Evolutionary conservation across 37 sponge, comb jelly and placozoan species (phyloP).

Genomic region (Ianthella basta): DNA sequence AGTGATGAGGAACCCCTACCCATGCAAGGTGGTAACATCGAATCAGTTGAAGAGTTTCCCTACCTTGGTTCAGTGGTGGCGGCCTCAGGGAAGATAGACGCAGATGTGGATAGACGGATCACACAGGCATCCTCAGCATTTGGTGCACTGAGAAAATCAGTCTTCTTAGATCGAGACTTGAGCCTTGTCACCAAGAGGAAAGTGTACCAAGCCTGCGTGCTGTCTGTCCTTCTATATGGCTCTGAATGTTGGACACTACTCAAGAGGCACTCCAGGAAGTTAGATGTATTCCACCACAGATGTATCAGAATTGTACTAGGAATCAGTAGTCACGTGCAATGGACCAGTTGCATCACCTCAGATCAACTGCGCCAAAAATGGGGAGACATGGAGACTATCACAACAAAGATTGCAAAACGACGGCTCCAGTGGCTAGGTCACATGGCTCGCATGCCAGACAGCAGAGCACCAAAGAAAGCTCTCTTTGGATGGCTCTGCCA

Average conservation of each 20-base stretch:
- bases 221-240: conserved; percentile 3
- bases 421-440: conserved; percentile 9
- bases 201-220: conserved; percentile 2
- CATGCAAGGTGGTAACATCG: conserved; percentile 9
- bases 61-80: conserved; percentile 34
- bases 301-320: conserved; percentile 11
- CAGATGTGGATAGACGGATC: conserved; percentile 30
- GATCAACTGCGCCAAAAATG: not conserved
- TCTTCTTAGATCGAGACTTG: not conserved
- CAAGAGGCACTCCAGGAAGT: not conserved
- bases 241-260: conserved; percentile 5
- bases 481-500: conserved; percentile 19
- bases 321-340: not conserved
- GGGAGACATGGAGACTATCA: conserved; percentile 10
- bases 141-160: conserved; percentile 1
- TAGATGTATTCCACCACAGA: conserved; percentile 9
- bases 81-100: conserved; percentile 8
- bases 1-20: conserved; percentile 26
- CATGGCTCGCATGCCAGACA: conserved; percentile 1
- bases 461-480: not conserved
- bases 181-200: conserved; percentile 3
- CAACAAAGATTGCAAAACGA: not conserved
- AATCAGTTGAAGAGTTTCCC: conserved; percentile 35
- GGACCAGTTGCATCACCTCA: not conserved
- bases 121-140: conserved; percentile 22